phyloP scores from a whole-genome alignment of 2,797 vertebrate species.

The Acropternis orthonyx region DNA sequence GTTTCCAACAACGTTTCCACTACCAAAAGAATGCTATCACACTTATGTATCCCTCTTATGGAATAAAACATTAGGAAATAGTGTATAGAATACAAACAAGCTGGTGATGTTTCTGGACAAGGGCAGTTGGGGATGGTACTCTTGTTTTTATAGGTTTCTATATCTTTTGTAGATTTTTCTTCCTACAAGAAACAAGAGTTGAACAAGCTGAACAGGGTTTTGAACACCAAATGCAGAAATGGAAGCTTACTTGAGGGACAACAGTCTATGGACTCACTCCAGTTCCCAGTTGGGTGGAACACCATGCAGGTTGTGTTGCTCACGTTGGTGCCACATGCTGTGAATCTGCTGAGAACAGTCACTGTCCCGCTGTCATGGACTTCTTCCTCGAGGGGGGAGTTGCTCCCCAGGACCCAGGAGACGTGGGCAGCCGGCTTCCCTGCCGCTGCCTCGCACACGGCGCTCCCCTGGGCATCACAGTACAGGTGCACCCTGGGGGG shows the following conservation, averaged over 20 bases:
- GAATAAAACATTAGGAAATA: background rate
- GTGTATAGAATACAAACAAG: background rate
- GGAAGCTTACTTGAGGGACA: background rate
- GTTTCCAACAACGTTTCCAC: background rate
- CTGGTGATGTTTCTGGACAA: background rate
- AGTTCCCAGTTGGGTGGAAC: slow-evolving; percentile 51
- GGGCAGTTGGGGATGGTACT: background rate
- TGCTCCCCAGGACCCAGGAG: slow-evolving; percentile 22
- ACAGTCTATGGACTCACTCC: background rate
- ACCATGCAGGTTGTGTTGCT: slow-evolving; percentile 20
- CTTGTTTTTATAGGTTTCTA: background rate
- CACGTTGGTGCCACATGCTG: background rate
- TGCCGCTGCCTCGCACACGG: slow-evolving; percentile 32
- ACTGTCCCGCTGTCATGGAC: background rate
- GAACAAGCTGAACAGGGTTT: background rate
- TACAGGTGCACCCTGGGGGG: background rate
- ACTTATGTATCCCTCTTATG: background rate
- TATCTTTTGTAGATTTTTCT: background rate
- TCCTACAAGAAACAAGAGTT: background rate
- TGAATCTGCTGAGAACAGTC: slow-evolving; percentile 52
- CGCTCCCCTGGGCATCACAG: background rate
- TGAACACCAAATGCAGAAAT: accelerated
- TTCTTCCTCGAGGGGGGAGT: background rate
- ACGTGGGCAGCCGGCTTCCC: slow-evolving; percentile 62
- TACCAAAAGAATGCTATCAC: background rate